phyloP scores from a whole-genome alignment of 2,888 invertebrate species.

The Coelopa pilipes region DNA sequence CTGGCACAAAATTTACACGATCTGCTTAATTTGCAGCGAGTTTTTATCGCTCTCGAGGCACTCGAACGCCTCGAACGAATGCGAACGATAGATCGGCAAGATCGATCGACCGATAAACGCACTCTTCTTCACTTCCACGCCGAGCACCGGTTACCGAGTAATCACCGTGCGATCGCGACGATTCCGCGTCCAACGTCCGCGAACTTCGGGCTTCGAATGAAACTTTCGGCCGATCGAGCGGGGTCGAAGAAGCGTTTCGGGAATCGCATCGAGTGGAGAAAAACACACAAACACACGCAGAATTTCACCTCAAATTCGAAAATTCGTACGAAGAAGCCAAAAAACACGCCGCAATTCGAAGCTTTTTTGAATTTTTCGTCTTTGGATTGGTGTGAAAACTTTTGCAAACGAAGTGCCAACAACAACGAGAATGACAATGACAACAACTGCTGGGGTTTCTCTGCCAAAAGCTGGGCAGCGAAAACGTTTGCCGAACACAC shows the following conservation, averaged over 20 bases:
- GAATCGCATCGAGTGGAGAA: not conserved
- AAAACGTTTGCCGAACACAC: slow-evolving; percentile 28
- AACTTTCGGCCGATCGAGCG: not conserved
- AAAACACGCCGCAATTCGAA: not conserved
- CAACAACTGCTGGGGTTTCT: not conserved
- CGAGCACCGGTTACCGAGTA: slow-evolving; percentile 16
- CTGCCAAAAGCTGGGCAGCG: slow-evolving; percentile 20
- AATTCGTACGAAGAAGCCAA: not conserved
- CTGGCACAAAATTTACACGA: slow-evolving; percentile 5
- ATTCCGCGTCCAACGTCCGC: slow-evolving; percentile 32
- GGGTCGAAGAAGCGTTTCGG: slow-evolving; percentile 16
- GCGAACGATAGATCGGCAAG: too few species aligned
- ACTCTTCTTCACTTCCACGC: not conserved
- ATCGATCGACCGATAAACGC: too few species aligned
- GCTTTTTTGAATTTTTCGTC: too few species aligned
- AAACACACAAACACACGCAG: not conserved
- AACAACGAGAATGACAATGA: not conserved
- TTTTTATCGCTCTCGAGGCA: not conserved
- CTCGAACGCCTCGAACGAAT: not conserved
- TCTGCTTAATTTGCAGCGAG: slow-evolving; percentile 5
- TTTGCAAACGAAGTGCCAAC: slow-evolving; percentile 1
- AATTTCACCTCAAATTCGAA: not conserved
- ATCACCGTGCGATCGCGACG: not conserved
- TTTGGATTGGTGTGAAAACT: not conserved
- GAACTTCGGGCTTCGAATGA: slow-evolving; percentile 30